Percentiles rank a stretch among this genome's conserved stretches.
These are phyloP conservation scores for Phorcus lineatus DNA, from an alignment of 2,888 invertebrate genomes.

Conservation along the genomic window DNA sequence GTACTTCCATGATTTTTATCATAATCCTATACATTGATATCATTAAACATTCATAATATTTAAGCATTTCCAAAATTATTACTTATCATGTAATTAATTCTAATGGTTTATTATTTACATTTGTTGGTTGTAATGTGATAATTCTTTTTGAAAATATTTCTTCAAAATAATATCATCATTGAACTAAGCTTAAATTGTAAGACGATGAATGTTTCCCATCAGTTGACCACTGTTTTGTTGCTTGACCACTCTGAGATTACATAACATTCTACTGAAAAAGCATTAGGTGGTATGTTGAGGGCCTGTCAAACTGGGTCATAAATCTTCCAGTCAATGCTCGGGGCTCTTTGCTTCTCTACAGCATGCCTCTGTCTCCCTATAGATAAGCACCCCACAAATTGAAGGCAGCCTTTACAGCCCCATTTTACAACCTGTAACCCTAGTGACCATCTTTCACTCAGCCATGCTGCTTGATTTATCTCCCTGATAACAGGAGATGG, in stretches of 20 bases:
- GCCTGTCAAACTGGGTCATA: not conserved
- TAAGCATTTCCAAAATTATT: too few relatives aligned
- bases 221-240: not conserved
- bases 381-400: conserved; percentile 17
- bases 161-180: too few relatives aligned
- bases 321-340: conserved; percentile 2
- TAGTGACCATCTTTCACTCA: not conserved
- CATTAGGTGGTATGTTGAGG: conserved; percentile 1
- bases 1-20: too few relatives aligned
- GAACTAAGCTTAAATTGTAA: not conserved
- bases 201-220: not conserved
- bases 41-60: too few relatives aligned
- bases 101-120: too few relatives aligned
- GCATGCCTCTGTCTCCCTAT: not conserved
- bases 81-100: too few relatives aligned
- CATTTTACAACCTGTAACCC: conserved; percentile 14
- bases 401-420: not conserved
- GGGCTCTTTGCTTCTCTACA: not conserved
- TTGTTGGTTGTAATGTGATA: too few relatives aligned
- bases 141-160: too few relatives aligned
- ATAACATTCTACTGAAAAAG: conserved; percentile 21
- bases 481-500: not conserved
- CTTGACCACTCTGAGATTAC: not conserved
- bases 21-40: too few relatives aligned
- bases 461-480: not conserved